Percentiles rank a stretch among this genome's conserved stretches.
Evolutionary conservation across 2,888 invertebrate genomes (phyloP).

Genomic region (Archips xylosteana): DNA sequence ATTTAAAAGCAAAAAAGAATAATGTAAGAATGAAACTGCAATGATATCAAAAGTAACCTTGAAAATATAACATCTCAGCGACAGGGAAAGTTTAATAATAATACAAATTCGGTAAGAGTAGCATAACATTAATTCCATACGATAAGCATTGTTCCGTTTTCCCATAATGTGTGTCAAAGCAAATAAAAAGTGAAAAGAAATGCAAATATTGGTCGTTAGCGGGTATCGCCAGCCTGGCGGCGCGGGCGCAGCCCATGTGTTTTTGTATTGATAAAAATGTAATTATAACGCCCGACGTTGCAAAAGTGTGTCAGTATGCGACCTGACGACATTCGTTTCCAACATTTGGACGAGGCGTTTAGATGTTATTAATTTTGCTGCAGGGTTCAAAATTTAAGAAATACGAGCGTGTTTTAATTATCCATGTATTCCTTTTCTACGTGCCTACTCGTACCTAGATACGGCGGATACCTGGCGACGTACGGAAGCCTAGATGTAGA

Average conservation of each 20-base stretch:
- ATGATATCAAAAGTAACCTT: not conserved
- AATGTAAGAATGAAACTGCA: not conserved
- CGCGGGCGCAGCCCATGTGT: conserved; percentile 48
- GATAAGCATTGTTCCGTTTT: conserved; percentile 38
- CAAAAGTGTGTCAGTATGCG: conserved; percentile 76
- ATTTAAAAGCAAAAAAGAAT: not conserved
- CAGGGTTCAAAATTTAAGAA: not conserved
- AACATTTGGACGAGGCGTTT: conserved; percentile 36
- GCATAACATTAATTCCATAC: conserved; percentile 31
- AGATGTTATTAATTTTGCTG: conserved; percentile 6
- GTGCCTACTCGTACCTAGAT: no score
- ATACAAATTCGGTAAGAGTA: conserved; percentile 25
- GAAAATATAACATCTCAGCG: conserved; percentile 12
- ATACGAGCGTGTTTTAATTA: no score
- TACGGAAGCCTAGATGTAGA: no score
- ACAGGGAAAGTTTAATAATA: conserved; percentile 33
- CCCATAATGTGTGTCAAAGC: conserved; percentile 43
- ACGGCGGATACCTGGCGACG: not conserved
- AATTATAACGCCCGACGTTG: conserved; percentile 68
- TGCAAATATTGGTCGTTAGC: conserved; percentile 47
- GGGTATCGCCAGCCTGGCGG: conserved; percentile 36
- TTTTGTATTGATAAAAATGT: conserved; percentile 56
- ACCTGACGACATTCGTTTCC: conserved; percentile 56
- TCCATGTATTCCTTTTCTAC: no score
- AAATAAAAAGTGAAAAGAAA: conserved; percentile 52